Conservation (phyloP, 2,113 vertebrate genomes). For the Perca flavescens region DNA sequence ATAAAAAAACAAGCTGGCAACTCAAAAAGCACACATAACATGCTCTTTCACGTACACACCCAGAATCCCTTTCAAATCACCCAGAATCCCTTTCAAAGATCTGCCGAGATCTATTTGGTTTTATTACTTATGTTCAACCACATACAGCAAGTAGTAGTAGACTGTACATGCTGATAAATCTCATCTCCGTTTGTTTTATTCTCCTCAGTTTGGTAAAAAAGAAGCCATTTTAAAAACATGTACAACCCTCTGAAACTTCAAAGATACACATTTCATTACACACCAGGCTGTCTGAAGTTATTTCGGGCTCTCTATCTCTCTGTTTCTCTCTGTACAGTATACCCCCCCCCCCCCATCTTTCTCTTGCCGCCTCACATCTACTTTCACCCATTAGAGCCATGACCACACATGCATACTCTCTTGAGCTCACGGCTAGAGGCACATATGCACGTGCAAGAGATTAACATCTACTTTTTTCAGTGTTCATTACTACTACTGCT, state of each 20-base stretch:
- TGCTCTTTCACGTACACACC: conserved; percentile 36
- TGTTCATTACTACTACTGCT: neutral
- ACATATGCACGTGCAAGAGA: neutral
- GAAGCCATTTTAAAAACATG: conserved; percentile 3
- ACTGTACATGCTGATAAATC: conserved; percentile 7
- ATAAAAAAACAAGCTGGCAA: no score
- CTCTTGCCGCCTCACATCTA: conserved; percentile 35
- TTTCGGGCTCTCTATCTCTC: conserved; percentile 10
- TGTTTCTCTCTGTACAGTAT: neutral
- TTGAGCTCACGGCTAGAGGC: conserved; percentile 39
- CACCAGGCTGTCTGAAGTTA: conserved; percentile 14
- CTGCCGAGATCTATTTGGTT: conserved; percentile 9
- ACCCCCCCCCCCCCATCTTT: neutral
- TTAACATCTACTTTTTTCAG: neutral
- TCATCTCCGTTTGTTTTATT: neutral
- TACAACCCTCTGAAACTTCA: conserved; percentile 17
- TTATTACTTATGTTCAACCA: neutral
- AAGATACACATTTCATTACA: conserved; percentile 25
- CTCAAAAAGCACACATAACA: neutral
- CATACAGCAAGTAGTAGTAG: neutral
- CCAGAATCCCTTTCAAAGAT: conserved; percentile 5
- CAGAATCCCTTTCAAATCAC: conserved; percentile 2
- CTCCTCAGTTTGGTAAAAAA: neutral
- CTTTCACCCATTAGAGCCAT: conserved; percentile 26
- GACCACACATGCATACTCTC: conserved; percentile 39